Percentiles rank a stretch among this genome's conserved stretches.
phyloP scores from a whole-genome alignment of 2,113 vertebrate genomes.

The Scatophagus argus region DNA sequence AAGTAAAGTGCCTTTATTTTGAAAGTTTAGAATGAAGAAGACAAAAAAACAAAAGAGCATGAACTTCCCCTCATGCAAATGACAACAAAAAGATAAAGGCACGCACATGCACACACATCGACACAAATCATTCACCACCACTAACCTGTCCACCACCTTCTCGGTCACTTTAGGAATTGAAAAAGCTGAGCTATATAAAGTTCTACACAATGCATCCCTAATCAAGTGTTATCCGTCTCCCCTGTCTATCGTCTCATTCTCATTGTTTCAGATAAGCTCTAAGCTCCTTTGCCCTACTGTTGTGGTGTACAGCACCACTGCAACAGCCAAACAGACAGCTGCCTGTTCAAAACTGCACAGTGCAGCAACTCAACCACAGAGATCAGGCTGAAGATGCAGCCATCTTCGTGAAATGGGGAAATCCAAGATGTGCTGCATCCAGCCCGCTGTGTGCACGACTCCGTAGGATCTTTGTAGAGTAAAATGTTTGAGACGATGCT shows the following conservation, averaged over 20 bases:
- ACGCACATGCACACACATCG: not conserved
- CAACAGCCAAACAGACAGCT: conserved; percentile 12
- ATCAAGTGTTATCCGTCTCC: conserved; percentile 1
- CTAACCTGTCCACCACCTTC: not conserved
- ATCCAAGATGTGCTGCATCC: conserved; percentile 8
- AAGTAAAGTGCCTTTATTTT: not conserved
- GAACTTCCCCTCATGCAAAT: not conserved
- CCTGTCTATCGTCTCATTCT: not conserved
- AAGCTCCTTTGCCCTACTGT: conserved; percentile 31
- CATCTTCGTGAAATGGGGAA: conserved; percentile 13
- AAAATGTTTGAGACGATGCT: not conserved
- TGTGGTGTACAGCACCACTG: conserved; percentile 8
- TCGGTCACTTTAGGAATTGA: conserved; percentile 25
- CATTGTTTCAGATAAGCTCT: conserved; percentile 39
- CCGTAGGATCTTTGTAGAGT: not conserved
- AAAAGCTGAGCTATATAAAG: not conserved
- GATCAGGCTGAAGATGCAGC: conserved; percentile 12
- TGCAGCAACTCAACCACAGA: conserved; percentile 23
- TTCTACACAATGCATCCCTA: conserved; percentile 11
- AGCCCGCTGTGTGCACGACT: not conserved
- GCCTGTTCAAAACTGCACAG: conserved; percentile 1
- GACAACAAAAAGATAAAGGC: not conserved
- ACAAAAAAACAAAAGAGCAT: not conserved
- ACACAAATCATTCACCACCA: conserved; percentile 2
- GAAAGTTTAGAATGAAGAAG: not conserved